Evolutionary conservation across 1,140 invertebrate genomes (phyloP), one percentile per base, ranked within the genome.

Genomic region (Muscidifurax raptorellus): DNA sequence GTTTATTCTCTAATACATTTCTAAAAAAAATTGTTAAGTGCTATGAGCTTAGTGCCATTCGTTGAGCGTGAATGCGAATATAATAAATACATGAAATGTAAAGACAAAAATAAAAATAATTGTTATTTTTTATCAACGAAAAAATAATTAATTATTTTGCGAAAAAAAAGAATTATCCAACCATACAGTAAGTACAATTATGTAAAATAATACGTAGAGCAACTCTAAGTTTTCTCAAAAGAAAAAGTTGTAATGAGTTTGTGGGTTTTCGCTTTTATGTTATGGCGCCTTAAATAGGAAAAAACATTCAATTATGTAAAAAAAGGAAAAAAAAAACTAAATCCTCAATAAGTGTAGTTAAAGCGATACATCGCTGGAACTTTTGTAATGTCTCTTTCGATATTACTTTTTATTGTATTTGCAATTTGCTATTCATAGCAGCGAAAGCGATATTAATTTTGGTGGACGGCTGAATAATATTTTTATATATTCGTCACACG

Each of bases 61-160:
- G 74, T 84, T 84, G 18, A 79, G n/a, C 9, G 9, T 47, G 71
- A 32, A 82, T 10, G 32, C 64, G 32, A 36, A 67, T 52, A 66
- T 75, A 75, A 52, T 12, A 10, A 18, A 28, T 59, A 18, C 12
- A 15, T 44, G 0, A 66, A 66, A 66, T 36, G 32, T 66, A 69
- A 77, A 77, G 7, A 28, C 18, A 67, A 52, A 32, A 28, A n/a
- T n/a, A n/a, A 13, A 52, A 69, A 64, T 77, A 78, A 78, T 83
- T 78, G 64, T 83, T 78, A 71, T 83, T 82, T 77, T 83, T 83
- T 77, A 77, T 69, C 10, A 32, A 77, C 67, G 2, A 76, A 82
- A 67, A 83, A 83, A 30, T 82, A 82, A 76, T 76, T 27, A 66
- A 82, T 82, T 82, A 82, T 82, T 75, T 69, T 64, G 27, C n/a